Conservation (phyloP, 2,797 vertebrate genomes). For the Trematomus bernacchii region DNA sequence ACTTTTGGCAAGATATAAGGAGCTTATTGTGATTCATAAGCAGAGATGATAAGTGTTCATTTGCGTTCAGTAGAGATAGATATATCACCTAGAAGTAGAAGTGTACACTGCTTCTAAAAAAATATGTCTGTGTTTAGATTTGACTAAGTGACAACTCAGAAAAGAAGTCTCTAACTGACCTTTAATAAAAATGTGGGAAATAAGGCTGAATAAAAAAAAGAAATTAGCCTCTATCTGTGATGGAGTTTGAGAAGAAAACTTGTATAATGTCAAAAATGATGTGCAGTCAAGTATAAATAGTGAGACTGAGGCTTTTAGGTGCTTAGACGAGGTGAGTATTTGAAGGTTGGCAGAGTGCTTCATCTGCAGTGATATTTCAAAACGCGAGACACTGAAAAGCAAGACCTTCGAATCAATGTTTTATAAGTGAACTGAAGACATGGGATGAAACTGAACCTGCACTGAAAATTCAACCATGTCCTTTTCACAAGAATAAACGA, state of each 20-base stretch:
- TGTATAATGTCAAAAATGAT: slow-evolving; percentile 5
- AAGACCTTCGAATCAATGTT: slow-evolving; percentile 26
- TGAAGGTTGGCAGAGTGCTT: slow-evolving; percentile 3
- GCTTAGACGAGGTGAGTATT: slow-evolving; percentile 12
- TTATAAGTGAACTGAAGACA: slow-evolving; percentile 2
- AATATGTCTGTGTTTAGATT: neutral
- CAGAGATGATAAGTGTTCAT: neutral
- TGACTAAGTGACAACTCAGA: neutral
- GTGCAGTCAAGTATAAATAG: slow-evolving; percentile 31
- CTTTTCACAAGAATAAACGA: slow-evolving; percentile 20
- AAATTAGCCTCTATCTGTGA: neutral
- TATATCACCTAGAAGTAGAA: neutral
- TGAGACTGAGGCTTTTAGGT: slow-evolving; percentile 22
- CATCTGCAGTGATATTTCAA: slow-evolving; percentile 35
- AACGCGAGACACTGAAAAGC: slow-evolving; percentile 6
- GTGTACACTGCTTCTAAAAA: neutral
- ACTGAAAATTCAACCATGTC: neutral
- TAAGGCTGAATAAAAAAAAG: neutral
- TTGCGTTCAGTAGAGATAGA: neutral
- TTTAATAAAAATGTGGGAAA: neutral
- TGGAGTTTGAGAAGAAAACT: neutral
- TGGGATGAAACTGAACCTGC: slow-evolving; percentile 11
- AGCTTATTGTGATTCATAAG: neutral
- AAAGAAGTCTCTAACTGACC: neutral
- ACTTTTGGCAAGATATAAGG: neutral